A percentile compares a stretch with the other conserved stretches of the same genome.
Conservation (phyloP, 2,113 vertebrate species). For the Sus scrofa region DNA sequence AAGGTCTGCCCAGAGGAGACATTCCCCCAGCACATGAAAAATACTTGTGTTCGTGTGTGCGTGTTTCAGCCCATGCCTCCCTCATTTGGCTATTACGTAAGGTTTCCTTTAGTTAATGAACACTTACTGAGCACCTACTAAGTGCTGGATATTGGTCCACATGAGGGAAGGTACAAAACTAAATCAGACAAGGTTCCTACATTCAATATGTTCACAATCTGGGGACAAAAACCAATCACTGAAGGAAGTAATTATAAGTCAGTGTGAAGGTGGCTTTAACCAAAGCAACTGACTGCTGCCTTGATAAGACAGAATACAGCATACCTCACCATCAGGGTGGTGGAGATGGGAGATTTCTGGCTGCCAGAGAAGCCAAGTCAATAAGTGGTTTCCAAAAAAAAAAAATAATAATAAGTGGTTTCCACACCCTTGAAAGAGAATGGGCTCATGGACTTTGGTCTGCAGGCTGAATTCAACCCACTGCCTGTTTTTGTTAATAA, state of each 20-base stretch:
- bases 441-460: neutral
- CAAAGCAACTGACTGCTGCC: neutral
- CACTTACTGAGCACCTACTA: constrained; percentile 16
- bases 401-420: neutral
- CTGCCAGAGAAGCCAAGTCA: neutral
- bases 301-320: neutral
- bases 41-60: neutral
- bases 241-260: neutral
- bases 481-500: constrained; percentile 30
- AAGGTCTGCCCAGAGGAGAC: constrained; percentile 50
- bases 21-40: neutral
- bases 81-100: neutral
- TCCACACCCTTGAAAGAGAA: neutral
- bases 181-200: neutral
- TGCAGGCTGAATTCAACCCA: neutral
- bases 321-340: neutral
- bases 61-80: neutral
- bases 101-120: constrained; percentile 21
- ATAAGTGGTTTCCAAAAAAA: neutral
- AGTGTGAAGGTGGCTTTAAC: neutral
- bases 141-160: neutral
- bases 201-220: neutral
- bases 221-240: neutral
- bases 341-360: neutral
- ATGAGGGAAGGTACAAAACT: neutral